Conservation (phyloP, 2,113 vertebrate species). For the Takifugu flavidus region DNA sequence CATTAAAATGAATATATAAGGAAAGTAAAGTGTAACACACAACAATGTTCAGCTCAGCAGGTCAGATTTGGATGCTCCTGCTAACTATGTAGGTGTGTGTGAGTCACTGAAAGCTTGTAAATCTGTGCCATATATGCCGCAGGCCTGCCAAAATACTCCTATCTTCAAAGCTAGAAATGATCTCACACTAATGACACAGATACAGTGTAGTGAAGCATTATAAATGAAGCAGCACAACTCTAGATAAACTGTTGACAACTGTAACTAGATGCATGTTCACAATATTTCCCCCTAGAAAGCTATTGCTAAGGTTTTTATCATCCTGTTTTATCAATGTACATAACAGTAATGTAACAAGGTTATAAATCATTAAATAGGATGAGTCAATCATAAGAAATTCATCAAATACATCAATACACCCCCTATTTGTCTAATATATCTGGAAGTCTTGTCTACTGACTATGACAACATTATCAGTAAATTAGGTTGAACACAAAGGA, state of each 20-base stretch:
- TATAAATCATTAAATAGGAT: conserved; percentile 25
- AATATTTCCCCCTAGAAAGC: conserved; percentile 21
- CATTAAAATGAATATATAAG: conserved; percentile 9
- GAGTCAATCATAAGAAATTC: conserved; percentile 16
- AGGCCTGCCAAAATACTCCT: conserved; percentile 19
- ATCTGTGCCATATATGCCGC: conserved; percentile 19
- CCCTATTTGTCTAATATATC: conserved; percentile 2
- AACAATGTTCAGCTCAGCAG: conserved; percentile 34
- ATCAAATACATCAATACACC: conserved; percentile 20
- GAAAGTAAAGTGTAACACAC: conserved; percentile 1
- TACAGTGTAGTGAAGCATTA: no score
- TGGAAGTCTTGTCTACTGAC: conserved; percentile 4
- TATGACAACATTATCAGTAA: conserved; percentile 15
- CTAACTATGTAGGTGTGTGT: conserved; percentile 42
- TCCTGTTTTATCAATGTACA: conserved; percentile 34
- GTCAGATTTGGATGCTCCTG: conserved; percentile 23
- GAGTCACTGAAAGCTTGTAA: conserved; percentile 33
- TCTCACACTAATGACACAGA: background rate
- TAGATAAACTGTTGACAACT: background rate
- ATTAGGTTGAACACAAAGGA: conserved; percentile 15
- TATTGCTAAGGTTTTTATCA: conserved; percentile 16
- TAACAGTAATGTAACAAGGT: conserved; percentile 29
- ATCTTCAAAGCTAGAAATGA: conserved; percentile 23
- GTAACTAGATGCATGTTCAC: conserved; percentile 4
- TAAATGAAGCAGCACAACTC: background rate